Evolutionary conservation across 2,888 invertebrate species (phyloP).

Genomic region (Acronicta alni): DNA sequence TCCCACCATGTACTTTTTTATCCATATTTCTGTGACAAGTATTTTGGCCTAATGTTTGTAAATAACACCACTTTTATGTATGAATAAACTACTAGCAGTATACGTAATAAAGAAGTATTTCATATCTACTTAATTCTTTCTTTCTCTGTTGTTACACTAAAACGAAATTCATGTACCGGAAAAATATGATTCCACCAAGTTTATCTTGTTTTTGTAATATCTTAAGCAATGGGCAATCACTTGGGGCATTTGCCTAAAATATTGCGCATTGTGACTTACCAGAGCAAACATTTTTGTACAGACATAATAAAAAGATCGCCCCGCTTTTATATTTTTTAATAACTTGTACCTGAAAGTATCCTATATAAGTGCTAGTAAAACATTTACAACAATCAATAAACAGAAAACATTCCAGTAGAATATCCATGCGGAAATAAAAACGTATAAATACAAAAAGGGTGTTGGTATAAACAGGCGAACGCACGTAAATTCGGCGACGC

Average conservation of each 20-base stretch:
- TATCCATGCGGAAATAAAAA: constrained; percentile 51
- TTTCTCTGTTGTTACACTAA: constrained; percentile 21
- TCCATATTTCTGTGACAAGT: constrained; percentile 27
- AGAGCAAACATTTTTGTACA: constrained; percentile 21
- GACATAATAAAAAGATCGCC: constrained; percentile 23
- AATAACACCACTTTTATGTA: constrained; percentile 38
- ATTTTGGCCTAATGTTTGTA: constrained; percentile 26
- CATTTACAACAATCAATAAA: constrained; percentile 53
- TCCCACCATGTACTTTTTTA: constrained; percentile 26
- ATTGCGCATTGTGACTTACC: constrained; percentile 29
- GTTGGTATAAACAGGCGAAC: constrained; percentile 58
- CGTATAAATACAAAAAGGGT: constrained; percentile 51
- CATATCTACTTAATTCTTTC: constrained; percentile 26
- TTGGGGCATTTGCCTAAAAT: constrained; percentile 31
- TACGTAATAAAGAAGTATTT: constrained; percentile 10
- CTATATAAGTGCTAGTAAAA: constrained; percentile 12
- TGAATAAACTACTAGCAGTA: constrained; percentile 30
- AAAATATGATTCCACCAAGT: constrained; percentile 44
- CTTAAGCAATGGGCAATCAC: constrained; percentile 38
- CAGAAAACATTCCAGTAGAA: constrained; percentile 53
- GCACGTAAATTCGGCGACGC: constrained; percentile 60
- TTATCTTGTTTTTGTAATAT: constrained; percentile 41
- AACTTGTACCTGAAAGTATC: constrained; percentile 36
- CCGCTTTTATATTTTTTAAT: constrained; percentile 29
- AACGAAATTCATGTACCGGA: constrained; percentile 43